Evolutionary conservation across 37 sponge, comb jelly and placozoan genomes (phyloP).

Genomic region (Lycopodina hypogea): DNA sequence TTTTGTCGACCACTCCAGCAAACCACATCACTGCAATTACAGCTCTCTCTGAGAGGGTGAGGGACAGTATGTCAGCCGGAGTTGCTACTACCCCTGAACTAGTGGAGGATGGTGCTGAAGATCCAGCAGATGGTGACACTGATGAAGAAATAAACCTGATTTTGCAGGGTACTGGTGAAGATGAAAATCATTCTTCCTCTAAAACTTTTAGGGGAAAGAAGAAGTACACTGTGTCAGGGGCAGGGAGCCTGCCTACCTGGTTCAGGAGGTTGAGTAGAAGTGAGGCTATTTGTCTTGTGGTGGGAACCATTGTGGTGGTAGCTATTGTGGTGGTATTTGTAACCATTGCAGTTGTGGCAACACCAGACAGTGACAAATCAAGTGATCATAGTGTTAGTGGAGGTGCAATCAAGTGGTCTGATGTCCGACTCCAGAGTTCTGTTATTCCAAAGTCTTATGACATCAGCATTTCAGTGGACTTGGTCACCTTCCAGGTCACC

Average conservation of each 20-base stretch:
- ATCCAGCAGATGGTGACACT: neutral
- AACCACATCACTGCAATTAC: no score
- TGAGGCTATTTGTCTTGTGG: constrained; percentile 41
- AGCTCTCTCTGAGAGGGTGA: no score
- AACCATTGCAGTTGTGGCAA: constrained; percentile 23
- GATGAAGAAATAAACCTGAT: no score
- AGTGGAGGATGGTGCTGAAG: no score
- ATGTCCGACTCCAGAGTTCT: constrained; percentile 61
- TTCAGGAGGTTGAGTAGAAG: constrained; percentile 8
- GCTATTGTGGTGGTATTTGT: constrained; percentile 8
- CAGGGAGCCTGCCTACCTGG: neutral
- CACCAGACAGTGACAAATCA: no score
- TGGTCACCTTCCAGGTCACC: constrained; percentile 39
- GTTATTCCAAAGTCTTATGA: constrained; percentile 53
- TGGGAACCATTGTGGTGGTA: constrained; percentile 31
- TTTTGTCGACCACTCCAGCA: no score
- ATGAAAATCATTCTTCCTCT: neutral
- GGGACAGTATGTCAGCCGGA: neutral
- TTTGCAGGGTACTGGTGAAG: constrained; percentile 10
- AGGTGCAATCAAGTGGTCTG: constrained; percentile 43
- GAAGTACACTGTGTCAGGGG: constrained; percentile 15
- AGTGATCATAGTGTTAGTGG: neutral
- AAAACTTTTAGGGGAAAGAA: neutral
- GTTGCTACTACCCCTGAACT: no score
- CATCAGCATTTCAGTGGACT: constrained; percentile 52